A percentile compares a stretch with the other conserved stretches of the same genome.
Evolutionary conservation across 2,888 invertebrate species (phyloP).

Genomic region (Tipula unca): DNA sequence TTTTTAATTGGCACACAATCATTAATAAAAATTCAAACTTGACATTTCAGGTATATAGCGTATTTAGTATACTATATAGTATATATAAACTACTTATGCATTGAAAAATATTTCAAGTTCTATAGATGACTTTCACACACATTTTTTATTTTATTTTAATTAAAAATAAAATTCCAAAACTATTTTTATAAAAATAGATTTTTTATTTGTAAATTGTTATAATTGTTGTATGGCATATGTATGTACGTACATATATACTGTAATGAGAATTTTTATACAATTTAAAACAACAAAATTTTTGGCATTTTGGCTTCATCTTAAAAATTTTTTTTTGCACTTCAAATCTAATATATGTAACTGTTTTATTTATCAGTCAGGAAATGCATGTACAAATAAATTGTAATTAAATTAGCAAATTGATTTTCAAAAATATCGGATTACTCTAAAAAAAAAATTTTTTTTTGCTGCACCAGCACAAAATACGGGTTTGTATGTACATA

Average conservation of each 20-base stretch:
- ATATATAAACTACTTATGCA: neutral
- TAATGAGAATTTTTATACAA: too few relatives aligned
- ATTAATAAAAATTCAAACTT: neutral
- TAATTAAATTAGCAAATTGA: neutral
- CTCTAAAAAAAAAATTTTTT: neutral
- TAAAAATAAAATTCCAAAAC: neutral
- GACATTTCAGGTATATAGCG: neutral
- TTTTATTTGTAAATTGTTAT: neutral
- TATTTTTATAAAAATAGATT: neutral
- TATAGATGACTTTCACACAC: neutral
- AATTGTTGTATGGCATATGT: too few relatives aligned
- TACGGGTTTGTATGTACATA: neutral
- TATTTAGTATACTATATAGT: neutral
- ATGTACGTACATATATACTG: too few relatives aligned
- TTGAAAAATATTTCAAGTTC: conserved; percentile 3
- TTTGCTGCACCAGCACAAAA: neutral
- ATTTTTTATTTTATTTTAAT: neutral
- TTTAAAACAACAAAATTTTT: neutral
- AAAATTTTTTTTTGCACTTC: neutral
- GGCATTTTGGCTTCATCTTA: neutral
- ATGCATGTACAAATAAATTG: neutral
- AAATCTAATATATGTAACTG: neutral
- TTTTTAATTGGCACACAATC: neutral
- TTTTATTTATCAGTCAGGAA: neutral
- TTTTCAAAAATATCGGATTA: neutral